These are phyloP conservation scores for Melieria omissa DNA, from an alignment of 2,888 invertebrate species.

Conservation along the genomic window DNA sequence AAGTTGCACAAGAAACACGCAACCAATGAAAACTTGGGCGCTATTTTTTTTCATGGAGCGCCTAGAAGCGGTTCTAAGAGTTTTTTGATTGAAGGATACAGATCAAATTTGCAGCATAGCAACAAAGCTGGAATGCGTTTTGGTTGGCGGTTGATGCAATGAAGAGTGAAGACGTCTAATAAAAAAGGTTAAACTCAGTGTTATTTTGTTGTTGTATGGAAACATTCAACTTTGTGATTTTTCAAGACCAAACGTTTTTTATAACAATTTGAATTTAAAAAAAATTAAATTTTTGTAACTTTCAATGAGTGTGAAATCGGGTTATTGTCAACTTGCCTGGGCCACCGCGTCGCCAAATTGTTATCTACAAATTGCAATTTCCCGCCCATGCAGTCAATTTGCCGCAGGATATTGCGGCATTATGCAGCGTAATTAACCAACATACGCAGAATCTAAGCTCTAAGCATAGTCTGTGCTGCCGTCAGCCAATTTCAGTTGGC, in stretches of 20 bases:
- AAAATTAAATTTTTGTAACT: too few species aligned
- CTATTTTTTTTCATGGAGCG: not conserved
- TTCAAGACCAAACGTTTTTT: too few species aligned
- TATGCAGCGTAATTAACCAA: not conserved
- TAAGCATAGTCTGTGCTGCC: not conserved
- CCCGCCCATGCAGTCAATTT: not conserved
- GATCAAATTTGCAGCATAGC: too few species aligned
- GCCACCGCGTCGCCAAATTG: conserved; percentile 7
- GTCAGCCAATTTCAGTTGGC: not conserved
- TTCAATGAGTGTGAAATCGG: too few species aligned
- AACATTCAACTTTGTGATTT: too few species aligned
- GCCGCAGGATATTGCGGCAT: not conserved
- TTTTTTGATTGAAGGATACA: not conserved
- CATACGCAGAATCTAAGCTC: not conserved
- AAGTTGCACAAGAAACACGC: not conserved
- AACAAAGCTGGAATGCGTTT: too few species aligned
- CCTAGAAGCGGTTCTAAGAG: not conserved
- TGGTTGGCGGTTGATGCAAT: too few species aligned
- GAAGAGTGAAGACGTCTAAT: too few species aligned
- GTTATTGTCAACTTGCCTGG: not conserved
- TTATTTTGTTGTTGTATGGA: too few species aligned
- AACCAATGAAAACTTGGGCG: not conserved
- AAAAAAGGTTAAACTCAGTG: too few species aligned
- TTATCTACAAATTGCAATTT: conserved; percentile 3
- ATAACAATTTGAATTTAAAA: too few species aligned